phyloP scores from a whole-genome alignment of 2,113 vertebrate genomes.

The Microtus oregoni region DNA sequence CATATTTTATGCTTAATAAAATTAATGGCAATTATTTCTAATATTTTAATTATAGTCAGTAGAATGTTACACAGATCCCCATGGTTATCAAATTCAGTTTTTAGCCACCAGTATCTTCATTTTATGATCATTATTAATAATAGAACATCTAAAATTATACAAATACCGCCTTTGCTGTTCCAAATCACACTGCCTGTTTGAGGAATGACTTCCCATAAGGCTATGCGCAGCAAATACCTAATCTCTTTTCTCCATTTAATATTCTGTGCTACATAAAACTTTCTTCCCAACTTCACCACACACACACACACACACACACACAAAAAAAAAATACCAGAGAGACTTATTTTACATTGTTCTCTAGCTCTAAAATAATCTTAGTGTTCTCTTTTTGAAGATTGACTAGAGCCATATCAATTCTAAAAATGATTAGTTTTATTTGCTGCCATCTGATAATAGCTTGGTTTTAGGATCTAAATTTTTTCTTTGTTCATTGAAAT shows the following conservation, averaged over 20 bases:
- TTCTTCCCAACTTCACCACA: neutral
- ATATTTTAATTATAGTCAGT: neutral
- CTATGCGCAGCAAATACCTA: constrained; percentile 41
- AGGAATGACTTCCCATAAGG: constrained; percentile 33
- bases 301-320: too few species aligned
- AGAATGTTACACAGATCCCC: neutral
- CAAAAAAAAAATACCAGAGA: neutral
- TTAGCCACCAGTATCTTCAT: neutral
- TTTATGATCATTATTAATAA: neutral
- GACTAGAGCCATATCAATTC: constrained; percentile 33
- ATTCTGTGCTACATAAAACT: constrained; percentile 60
- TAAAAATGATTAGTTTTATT: constrained; percentile 50
- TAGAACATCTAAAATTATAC: neutral
- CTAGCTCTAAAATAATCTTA: constrained; percentile 37
- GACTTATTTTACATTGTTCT: constrained; percentile 63
- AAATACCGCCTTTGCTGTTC: neutral
- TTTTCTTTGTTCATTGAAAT: neutral
- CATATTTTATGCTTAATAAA: neutral
- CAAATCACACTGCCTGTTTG: neutral
- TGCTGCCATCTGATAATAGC: constrained; percentile 42
- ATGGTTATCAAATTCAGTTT: constrained; percentile 54
- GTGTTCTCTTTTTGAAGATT: constrained; percentile 53
- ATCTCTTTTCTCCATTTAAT: constrained; percentile 62
- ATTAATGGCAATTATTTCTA: constrained; percentile 35
- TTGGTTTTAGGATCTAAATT: constrained; percentile 12